Conservation (phyloP, 2,888 invertebrate genomes). For the Timema podura region DNA sequence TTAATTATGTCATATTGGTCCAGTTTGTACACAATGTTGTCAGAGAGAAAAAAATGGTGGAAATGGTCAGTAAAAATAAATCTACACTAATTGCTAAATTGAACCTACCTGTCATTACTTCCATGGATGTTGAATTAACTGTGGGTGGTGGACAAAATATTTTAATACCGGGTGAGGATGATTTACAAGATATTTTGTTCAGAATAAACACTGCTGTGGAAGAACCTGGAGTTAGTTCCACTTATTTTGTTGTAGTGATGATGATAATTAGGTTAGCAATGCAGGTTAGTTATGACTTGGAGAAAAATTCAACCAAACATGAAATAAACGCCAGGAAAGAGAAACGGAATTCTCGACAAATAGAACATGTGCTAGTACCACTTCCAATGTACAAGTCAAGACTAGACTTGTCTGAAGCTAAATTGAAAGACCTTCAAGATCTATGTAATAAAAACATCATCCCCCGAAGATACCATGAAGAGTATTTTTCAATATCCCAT, state of each 20-base stretch:
- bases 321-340: background rate
- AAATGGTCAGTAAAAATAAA: slow-evolving; percentile 4
- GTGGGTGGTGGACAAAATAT: slow-evolving; percentile 13
- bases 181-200: too few relatives aligned
- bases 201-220: too few relatives aligned
- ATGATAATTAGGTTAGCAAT: too few relatives aligned
- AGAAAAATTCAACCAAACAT: background rate
- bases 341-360: slow-evolving; percentile 9
- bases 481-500: too few relatives aligned
- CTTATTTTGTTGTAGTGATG: too few relatives aligned
- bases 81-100: slow-evolving; percentile 5
- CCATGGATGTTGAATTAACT: background rate
- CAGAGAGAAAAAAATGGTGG: slow-evolving; percentile 8
- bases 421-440: slow-evolving; percentile 2
- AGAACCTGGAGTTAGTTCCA: too few relatives aligned
- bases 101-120: too few relatives aligned
- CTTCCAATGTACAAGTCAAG: slow-evolving; percentile 5
- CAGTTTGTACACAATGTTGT: slow-evolving; percentile 7
- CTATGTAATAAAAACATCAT: slow-evolving; percentile 12
- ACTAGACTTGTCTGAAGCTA: slow-evolving; percentile 8
- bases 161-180: background rate
- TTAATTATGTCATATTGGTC: too few relatives aligned
- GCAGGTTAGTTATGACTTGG: too few relatives aligned
- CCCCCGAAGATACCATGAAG: slow-evolving; percentile 13
- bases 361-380: background rate